Percentiles rank a stretch among this genome's conserved stretches.
These are phyloP conservation scores for Rhinella marina DNA, from an alignment of 2,797 vertebrate species.

Conservation along the genomic window DNA sequence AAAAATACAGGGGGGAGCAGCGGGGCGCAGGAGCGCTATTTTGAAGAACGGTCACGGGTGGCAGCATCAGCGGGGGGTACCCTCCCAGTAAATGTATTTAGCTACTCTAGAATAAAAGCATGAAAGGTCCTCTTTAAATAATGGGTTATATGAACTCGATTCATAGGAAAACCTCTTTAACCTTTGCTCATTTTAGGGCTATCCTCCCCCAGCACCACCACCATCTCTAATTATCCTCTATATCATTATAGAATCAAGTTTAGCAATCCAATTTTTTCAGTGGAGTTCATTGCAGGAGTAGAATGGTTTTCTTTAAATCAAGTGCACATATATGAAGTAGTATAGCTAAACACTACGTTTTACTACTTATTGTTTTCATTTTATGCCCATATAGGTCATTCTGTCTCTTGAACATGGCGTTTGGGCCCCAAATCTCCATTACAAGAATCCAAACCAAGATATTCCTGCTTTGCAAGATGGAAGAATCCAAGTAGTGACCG, in stretches of 20 bases:
- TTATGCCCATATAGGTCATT: constrained; percentile 78
- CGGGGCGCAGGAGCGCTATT: no score
- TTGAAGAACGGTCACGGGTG: no score
- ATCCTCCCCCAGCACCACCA: neutral
- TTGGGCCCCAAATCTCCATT: constrained; percentile 96
- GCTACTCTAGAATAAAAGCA: no score
- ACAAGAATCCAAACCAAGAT: constrained; percentile 83
- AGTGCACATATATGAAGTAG: neutral
- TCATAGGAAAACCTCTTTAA: neutral
- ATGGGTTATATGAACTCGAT: no score
- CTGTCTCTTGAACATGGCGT: constrained; percentile 88
- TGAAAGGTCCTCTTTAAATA: no score
- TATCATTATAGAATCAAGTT: neutral
- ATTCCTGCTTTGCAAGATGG: constrained; percentile 88
- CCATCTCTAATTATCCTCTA: neutral
- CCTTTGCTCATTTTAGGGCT: neutral
- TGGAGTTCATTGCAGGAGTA: neutral
- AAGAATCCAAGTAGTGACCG: constrained; percentile 81
- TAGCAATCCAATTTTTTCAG: neutral
- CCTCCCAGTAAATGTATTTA: no score
- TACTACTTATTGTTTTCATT: neutral
- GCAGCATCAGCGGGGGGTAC: no score
- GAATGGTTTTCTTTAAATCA: neutral
- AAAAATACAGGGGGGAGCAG: no score
- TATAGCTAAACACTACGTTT: neutral